Evolutionary conservation across 2,797 vertebrate genomes (phyloP), one percentile per base, ranked within the genome.

Genomic region (Phataginus tetradactyla): DNA sequence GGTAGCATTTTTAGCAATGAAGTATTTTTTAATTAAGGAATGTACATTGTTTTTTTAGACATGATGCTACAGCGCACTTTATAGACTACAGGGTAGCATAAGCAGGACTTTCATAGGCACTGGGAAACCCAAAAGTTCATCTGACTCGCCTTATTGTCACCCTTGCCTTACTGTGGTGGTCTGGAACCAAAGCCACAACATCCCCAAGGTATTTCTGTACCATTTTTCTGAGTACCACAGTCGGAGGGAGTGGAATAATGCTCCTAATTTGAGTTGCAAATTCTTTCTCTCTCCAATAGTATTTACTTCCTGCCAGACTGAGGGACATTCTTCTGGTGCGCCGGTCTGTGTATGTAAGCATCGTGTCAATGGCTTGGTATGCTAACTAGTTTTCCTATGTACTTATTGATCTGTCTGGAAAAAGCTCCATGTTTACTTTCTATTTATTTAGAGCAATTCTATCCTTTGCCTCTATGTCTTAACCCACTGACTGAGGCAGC

Each of bases 271-370:
- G 87, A 89, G 74, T 84, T 59, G 34, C 64, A 68, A 90, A 90
- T 85, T 8, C 63, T 13, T 86, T 49, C 53, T 74, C 45, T 91
- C 78, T 92, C 61, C 23, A 90, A n/a, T 23, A 51, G 32, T 39
- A 78, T 68, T 97, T 95, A 59, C 63, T 86, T 91, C 91, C 83
- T 66, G 68, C 68, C 7, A 77, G 83, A 81, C 25, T 29, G 66
- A 59, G 88, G 61, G 51, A 59, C 92, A 42, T 88, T 93, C 84
- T 94, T 71, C 90, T 77, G 20, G 10, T 27, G 20, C 4, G 32
- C 74, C 64, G 57, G 45, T 93, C n/a, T 86, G 51, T 68, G 23
- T 69, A 37, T 69, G 15, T 71, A 51, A 84, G 87, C 49, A 78
- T 55, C 0, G 7, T 92, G 87, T 71, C 87, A 74, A 94, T 68